Percentiles rank a stretch among this genome's conserved stretches.
phyloP scores from a whole-genome alignment of 2,888 invertebrate genomes.

The Archips xylosteana region DNA sequence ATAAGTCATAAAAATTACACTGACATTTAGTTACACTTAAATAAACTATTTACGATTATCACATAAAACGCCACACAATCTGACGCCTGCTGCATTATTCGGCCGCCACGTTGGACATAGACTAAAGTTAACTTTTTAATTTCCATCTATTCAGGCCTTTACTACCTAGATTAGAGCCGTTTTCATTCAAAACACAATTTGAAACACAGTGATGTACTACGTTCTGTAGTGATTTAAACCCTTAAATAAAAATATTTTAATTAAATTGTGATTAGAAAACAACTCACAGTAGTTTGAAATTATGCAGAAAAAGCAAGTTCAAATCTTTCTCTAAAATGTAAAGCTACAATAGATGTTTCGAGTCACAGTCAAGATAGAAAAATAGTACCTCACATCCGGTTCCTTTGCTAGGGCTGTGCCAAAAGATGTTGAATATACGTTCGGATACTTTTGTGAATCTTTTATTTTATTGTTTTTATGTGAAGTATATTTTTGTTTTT shows the following conservation, averaged over 20 bases:
- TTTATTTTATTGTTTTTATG: not conserved
- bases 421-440: constrained; percentile 31
- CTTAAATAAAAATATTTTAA: not conserved
- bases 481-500: not conserved
- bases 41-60: constrained; percentile 66
- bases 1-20: constrained; percentile 65
- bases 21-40: constrained; percentile 66
- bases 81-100: constrained; percentile 67
- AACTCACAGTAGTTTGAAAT: not conserved
- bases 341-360: constrained; percentile 22
- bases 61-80: constrained; percentile 78
- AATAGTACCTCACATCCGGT: constrained; percentile 59
- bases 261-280: not conserved
- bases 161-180: constrained; percentile 39
- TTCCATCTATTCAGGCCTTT: constrained; percentile 51
- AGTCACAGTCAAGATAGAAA: constrained; percentile 47
- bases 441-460: constrained; percentile 14
- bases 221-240: not conserved
- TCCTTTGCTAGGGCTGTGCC: constrained; percentile 64
- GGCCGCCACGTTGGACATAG: constrained; percentile 81
- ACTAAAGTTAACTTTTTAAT: constrained; percentile 56
- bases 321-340: not conserved
- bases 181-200: constrained; percentile 14
- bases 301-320: no score
- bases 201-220: not conserved